phyloP scores from a whole-genome alignment of 1,140 invertebrate genomes.

The Caenorhabditis briggsae region DNA sequence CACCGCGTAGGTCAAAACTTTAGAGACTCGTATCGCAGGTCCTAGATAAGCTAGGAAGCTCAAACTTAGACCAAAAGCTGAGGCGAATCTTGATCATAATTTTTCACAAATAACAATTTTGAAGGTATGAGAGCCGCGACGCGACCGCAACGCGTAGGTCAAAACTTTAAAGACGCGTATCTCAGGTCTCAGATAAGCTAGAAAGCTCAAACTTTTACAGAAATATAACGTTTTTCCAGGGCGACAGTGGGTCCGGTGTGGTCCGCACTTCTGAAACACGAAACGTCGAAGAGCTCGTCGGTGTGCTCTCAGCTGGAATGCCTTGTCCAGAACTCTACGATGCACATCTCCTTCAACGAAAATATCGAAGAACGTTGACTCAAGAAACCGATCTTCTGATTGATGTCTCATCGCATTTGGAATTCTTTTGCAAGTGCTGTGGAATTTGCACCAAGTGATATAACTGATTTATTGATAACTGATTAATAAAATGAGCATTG shows the following conservation, averaged over 20 bases:
- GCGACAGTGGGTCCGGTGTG: constrained; percentile 20
- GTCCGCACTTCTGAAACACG: constrained; percentile 29
- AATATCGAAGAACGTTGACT: not conserved
- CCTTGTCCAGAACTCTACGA: constrained; percentile 37
- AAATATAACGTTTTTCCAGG: not conserved
- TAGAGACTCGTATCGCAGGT: no score
- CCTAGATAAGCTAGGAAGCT: no score
- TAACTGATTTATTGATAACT: not conserved
- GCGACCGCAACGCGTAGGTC: no score
- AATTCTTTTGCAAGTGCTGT: constrained; percentile 30
- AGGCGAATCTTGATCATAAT: no score
- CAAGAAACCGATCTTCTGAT: constrained; percentile 33
- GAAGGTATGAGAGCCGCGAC: no score
- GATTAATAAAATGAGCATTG: no score
- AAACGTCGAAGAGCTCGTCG: constrained; percentile 23
- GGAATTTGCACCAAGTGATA: not conserved
- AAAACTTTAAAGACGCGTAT: not conserved
- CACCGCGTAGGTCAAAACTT: no score
- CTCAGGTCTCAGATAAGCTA: no score
- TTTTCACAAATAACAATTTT: no score
- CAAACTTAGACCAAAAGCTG: no score
- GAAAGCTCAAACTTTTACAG: no score
- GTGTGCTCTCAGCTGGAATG: constrained; percentile 3
- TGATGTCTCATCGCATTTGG: not conserved
- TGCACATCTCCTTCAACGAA: not conserved